These are phyloP conservation scores for Tinea trinotella DNA, from an alignment of 2,888 invertebrate species.

Conservation along the genomic window DNA sequence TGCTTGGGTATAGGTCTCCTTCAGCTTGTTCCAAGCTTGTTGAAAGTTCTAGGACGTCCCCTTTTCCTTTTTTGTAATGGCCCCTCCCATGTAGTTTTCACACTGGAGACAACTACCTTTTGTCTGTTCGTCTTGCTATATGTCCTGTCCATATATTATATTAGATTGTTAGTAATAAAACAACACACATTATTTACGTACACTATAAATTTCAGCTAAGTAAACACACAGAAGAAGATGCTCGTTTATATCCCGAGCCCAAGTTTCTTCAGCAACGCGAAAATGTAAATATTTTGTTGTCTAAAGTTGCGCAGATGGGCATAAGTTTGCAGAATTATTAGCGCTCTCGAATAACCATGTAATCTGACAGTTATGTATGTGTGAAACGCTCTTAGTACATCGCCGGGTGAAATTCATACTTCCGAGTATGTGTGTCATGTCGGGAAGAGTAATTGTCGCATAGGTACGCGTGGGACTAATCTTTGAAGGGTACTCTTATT, in stretches of 20 bases:
- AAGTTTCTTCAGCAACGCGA: slow-evolving; percentile 15
- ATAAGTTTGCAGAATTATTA: slow-evolving; percentile 18
- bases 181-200: not conserved
- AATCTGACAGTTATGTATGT: slow-evolving; percentile 18
- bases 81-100: no score
- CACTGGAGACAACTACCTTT: no score
- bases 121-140: no score
- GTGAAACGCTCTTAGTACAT: slow-evolving; percentile 1
- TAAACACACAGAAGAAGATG: slow-evolving; percentile 12
- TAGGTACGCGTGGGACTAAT: not conserved
- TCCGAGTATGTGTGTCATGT: slow-evolving; percentile 1
- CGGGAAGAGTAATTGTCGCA: slow-evolving; percentile 1
- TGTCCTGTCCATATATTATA: not conserved
- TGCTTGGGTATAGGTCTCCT: no score
- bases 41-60: no score
- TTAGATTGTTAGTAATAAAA: not conserved
- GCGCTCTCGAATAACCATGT: slow-evolving; percentile 18
- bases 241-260: slow-evolving; percentile 13
- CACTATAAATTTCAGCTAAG: slow-evolving; percentile 14
- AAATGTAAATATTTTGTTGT: slow-evolving; percentile 18
- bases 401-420: slow-evolving; percentile 1
- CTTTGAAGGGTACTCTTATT: not conserved
- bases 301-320: slow-evolving; percentile 18
- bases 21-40: no score
- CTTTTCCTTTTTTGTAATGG: no score